These are phyloP conservation scores for Cryptoblepharus egeriae DNA, from an alignment of 2,797 vertebrate species.

Conservation along the genomic window DNA sequence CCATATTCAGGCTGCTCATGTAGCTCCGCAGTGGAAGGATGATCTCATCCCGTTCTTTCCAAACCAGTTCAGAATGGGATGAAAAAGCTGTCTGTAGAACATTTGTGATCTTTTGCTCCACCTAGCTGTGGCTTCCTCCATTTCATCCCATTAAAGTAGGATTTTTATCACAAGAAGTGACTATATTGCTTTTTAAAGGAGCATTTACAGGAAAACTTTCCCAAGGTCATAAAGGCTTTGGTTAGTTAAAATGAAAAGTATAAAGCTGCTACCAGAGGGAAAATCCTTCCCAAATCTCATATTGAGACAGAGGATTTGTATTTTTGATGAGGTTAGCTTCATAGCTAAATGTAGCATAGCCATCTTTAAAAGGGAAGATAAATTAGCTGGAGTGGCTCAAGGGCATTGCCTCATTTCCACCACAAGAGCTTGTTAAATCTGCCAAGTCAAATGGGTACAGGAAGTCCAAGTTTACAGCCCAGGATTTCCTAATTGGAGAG, in stretches of 20 bases:
- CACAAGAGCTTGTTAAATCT: constrained; percentile 76
- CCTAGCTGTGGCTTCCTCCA: constrained; percentile 8
- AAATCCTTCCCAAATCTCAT: constrained; percentile 49
- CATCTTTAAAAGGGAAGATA: constrained; percentile 33
- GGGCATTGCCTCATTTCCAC: constrained; percentile 68
- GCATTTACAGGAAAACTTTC: neutral
- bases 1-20: too few species aligned
- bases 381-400: constrained; percentile 59
- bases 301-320: constrained; percentile 59
- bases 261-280: constrained; percentile 56
- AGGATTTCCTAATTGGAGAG: constrained; percentile 67
- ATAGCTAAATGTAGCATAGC: constrained; percentile 25
- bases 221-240: neutral
- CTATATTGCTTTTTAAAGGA: constrained; percentile 27
- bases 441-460: constrained; percentile 68
- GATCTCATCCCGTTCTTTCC: constrained; percentile 20
- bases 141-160: neutral
- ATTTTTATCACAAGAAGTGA: neutral
- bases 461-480: constrained; percentile 73
- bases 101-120: constrained; percentile 30
- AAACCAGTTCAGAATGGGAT: neutral
- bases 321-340: constrained; percentile 51
- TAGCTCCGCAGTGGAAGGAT: too few species aligned
- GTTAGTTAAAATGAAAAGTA: neutral
- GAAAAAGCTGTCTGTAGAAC: neutral